Percentiles rank a stretch among this genome's conserved stretches.
Evolutionary conservation across 1,140 invertebrate species (phyloP).

Genomic region (Bombus turneri): DNA sequence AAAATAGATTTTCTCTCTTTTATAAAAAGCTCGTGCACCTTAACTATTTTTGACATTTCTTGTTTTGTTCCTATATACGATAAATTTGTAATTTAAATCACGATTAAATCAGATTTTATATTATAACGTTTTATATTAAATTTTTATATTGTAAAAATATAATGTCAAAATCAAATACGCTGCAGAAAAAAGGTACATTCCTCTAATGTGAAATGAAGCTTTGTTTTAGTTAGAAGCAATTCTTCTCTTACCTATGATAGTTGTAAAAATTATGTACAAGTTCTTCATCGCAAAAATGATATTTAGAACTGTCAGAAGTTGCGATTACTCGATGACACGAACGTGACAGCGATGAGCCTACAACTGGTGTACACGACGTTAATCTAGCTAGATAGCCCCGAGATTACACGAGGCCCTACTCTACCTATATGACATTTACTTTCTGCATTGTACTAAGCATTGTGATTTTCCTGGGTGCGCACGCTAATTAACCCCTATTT

Average conservation of each 20-base stretch:
- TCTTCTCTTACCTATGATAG: constrained; percentile 48
- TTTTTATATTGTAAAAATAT: not conserved
- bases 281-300: constrained; percentile 38
- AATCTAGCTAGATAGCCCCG: constrained; percentile 67
- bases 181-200: not conserved
- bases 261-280: constrained; percentile 28
- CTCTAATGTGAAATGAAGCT: too few relatives aligned
- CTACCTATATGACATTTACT: constrained; percentile 58
- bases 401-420: constrained; percentile 65
- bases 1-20: not conserved
- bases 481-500: not conserved
- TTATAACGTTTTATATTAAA: not conserved
- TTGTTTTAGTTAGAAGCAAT: not conserved
- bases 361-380: constrained; percentile 64
- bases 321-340: constrained; percentile 52
- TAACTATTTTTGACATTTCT: not conserved
- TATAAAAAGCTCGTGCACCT: not conserved
- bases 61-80: not conserved
- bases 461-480: not conserved
- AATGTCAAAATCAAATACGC: not conserved
- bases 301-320: constrained; percentile 31
- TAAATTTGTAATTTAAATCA: not conserved
- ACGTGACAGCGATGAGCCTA: constrained; percentile 54
- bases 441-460: constrained; percentile 36
- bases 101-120: not conserved